Evolutionary conservation across 1,140 invertebrate genomes (phyloP).

Genomic region (Drosophila subpulchrella): DNA sequence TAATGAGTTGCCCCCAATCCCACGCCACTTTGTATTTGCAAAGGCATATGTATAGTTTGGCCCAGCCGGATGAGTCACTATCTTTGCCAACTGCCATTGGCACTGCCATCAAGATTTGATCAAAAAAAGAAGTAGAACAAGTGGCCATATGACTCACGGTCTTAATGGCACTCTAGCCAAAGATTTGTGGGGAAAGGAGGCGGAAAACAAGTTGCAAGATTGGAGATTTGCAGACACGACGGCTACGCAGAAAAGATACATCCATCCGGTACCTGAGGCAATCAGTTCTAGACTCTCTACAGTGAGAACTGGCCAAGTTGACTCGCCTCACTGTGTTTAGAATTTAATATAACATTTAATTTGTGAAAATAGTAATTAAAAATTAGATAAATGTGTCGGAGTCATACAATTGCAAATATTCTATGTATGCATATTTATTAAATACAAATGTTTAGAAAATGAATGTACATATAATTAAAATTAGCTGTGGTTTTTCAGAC

Average conservation of each 20-base stretch:
- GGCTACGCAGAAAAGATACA: slow-evolving; percentile 9
- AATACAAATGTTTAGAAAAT: background rate
- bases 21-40: slow-evolving; percentile 11
- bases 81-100: slow-evolving; percentile 16
- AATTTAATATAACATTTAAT: too few relatives aligned
- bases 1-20: slow-evolving; percentile 37
- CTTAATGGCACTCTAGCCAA: slow-evolving; percentile 1
- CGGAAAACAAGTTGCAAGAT: slow-evolving; percentile 28
- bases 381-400: too few relatives aligned
- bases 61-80: slow-evolving; percentile 25
- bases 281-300: background rate
- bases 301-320: too few relatives aligned
- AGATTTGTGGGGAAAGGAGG: slow-evolving; percentile 26
- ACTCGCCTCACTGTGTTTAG: background rate
- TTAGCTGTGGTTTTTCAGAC: too few relatives aligned
- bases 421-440: too few relatives aligned
- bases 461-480: too few relatives aligned
- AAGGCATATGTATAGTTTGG: slow-evolving; percentile 9
- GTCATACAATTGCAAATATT: too few relatives aligned
- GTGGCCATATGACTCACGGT: slow-evolving; percentile 27
- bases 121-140: slow-evolving; percentile 46
- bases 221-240: slow-evolving; percentile 25
- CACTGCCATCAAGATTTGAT: slow-evolving; percentile 20
- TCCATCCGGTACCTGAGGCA: slow-evolving; percentile 4
- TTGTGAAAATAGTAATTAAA: too few relatives aligned